These are phyloP conservation scores for Gisinianus flammeolus DNA, from an alignment of 2,888 invertebrate genomes.

Conservation along the genomic window DNA sequence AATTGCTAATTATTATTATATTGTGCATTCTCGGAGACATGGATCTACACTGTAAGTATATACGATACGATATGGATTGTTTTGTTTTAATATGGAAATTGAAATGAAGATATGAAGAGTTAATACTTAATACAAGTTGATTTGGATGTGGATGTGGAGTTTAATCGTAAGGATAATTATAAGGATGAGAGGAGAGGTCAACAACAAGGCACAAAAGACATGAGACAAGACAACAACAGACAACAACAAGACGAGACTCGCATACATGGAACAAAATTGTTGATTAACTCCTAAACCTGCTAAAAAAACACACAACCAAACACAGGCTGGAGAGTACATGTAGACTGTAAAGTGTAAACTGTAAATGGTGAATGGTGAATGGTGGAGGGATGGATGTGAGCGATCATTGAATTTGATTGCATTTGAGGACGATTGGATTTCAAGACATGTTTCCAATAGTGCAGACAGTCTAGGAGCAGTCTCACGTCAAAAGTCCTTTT, in stretches of 20 bases:
- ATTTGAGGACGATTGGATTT: conserved; percentile 9
- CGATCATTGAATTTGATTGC: neutral
- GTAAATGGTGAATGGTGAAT: neutral
- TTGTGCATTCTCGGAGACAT: too few relatives aligned
- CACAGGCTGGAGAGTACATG: neutral
- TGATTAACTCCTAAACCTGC: neutral
- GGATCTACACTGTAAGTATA: too few relatives aligned
- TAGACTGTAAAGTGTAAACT: neutral
- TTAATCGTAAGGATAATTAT: neutral
- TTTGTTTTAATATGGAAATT: too few relatives aligned
- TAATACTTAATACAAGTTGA: neutral
- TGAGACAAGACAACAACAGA: too few relatives aligned
- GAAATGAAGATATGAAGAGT: too few relatives aligned
- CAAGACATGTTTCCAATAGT: neutral
- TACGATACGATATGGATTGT: too few relatives aligned
- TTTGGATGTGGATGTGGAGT: neutral
- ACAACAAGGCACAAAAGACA: too few relatives aligned
- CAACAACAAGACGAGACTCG: too few relatives aligned
- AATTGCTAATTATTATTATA: too few relatives aligned
- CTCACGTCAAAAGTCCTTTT: neutral
- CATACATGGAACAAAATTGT: neutral
- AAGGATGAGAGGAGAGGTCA: too few relatives aligned
- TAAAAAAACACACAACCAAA: neutral
- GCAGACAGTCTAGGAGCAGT: neutral
- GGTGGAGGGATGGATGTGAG: neutral